Conservation (phyloP, 2,797 vertebrate genomes). For the Graptemys geographica region DNA sequence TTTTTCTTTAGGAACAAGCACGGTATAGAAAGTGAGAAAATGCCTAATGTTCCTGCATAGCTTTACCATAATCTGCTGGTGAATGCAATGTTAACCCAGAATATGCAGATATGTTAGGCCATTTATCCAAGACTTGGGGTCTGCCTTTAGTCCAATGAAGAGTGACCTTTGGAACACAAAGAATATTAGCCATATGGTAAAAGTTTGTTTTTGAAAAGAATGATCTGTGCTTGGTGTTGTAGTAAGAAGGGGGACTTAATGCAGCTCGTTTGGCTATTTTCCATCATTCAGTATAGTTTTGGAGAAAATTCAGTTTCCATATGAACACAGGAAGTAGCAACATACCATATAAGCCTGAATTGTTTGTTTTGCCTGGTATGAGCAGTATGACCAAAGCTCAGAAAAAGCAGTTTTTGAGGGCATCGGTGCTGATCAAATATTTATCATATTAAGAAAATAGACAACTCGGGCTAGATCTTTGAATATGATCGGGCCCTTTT, state of each 20-base stretch:
- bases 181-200: neutral
- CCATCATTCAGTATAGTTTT: neutral
- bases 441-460: conserved; percentile 46
- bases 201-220: neutral
- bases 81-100: conserved; percentile 7
- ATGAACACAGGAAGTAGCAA: neutral
- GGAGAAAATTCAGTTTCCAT: neutral
- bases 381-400: neutral
- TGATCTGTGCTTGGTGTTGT: neutral
- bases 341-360: neutral
- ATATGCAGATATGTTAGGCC: rapidly evolving
- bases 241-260: neutral
- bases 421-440: conserved; percentile 59
- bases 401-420: conserved; percentile 21
- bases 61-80: rapidly evolving
- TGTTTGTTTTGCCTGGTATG: neutral
- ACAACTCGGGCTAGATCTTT: neutral
- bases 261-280: neutral
- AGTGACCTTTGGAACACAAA: neutral
- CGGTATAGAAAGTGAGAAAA: neutral
- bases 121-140: neutral
- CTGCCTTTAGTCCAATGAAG: neutral
- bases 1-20: neutral
- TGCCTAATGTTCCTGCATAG: neutral
- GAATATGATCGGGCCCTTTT: neutral